Percentiles rank a stretch among this genome's conserved stretches.
Conservation (phyloP, 2,113 vertebrate species). For the Sylvia atricapilla region DNA sequence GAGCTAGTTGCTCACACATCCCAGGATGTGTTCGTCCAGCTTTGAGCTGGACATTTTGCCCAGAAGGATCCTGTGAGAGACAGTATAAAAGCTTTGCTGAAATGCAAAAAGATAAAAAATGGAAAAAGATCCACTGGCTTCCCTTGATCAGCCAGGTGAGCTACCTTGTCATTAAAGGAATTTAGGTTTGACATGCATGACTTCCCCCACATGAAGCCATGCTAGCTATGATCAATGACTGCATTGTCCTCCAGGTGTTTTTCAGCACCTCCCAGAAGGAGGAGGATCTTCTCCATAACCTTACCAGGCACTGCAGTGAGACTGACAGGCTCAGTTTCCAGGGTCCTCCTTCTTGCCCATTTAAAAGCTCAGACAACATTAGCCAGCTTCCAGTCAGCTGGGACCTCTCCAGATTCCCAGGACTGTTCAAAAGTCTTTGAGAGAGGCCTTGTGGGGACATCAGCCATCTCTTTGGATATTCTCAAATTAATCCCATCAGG, state of each 20-base stretch:
- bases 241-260: not conserved
- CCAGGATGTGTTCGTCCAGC: not conserved
- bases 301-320: not conserved
- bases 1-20: not conserved
- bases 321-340: not conserved
- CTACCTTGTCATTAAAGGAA: not conserved
- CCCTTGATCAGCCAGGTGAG: not conserved
- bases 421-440: not conserved
- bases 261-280: not conserved
- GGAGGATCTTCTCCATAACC: not conserved
- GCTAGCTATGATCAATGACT: not conserved
- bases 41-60: not conserved
- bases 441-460: not conserved
- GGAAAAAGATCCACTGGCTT: not conserved
- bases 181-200: not conserved
- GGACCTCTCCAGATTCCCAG: not conserved
- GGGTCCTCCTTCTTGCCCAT: not conserved
- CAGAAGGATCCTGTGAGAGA: not conserved
- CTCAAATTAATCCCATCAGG: not conserved
- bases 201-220: not conserved
- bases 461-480: not conserved
- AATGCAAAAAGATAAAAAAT: not conserved
- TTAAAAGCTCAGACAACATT: not conserved
- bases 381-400: not conserved
- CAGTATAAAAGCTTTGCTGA: not conserved